phyloP scores from a whole-genome alignment of 1,140 invertebrate genomes.

The Halictus rubicundus region DNA sequence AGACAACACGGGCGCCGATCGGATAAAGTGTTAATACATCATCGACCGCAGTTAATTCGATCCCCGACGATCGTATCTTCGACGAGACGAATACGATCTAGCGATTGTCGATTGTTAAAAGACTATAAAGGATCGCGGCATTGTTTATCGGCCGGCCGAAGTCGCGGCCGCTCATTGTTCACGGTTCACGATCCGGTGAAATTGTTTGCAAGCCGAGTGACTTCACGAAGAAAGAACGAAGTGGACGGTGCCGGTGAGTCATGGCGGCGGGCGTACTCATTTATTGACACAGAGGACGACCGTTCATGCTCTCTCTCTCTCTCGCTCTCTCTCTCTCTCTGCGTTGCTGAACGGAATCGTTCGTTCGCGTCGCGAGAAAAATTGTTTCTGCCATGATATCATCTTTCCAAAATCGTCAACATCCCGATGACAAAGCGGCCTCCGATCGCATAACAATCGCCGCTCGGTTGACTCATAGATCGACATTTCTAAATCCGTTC shows the following conservation, averaged over 20 bases:
- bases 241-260: conserved; percentile 27
- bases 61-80: neutral
- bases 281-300: conserved; percentile 34
- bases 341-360: neutral
- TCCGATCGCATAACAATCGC: conserved; percentile 17
- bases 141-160: neutral
- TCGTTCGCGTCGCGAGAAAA: neutral
- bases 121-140: neutral
- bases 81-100: neutral
- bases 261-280: conserved; percentile 20
- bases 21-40: neutral
- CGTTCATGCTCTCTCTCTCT: no score
- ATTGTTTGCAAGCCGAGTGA: conserved; percentile 32
- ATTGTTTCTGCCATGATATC: conserved; percentile 25
- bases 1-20: no score
- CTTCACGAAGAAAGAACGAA: conserved; percentile 38
- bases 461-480: conserved; percentile 17
- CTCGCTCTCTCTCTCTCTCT: no score
- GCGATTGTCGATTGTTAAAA: neutral
- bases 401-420: conserved; percentile 45
- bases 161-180: conserved; percentile 28
- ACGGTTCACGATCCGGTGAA: conserved; percentile 40
- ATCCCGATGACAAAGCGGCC: conserved; percentile 13
- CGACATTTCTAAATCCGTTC: neutral
- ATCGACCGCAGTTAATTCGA: neutral